Evolutionary conservation across 2,888 invertebrate species (phyloP).

Genomic region (Fragum sueziense): DNA sequence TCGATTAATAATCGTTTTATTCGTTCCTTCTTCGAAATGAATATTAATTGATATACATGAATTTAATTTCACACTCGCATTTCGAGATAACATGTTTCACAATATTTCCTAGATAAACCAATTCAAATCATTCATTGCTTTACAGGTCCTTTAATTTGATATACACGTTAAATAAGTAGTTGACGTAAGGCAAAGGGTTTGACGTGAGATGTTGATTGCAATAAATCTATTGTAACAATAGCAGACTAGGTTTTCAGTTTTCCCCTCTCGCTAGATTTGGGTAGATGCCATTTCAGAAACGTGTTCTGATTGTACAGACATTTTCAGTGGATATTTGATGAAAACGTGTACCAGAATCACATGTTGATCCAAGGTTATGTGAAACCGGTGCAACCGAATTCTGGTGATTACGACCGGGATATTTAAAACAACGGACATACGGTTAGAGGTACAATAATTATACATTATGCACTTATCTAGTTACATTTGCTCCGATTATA

Average conservation of each 20-base stretch:
- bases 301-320: not conserved
- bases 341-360: not conserved
- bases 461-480: too few species aligned
- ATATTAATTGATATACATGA: too few species aligned
- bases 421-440: not conserved
- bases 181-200: not conserved
- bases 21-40: too few species aligned
- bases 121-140: too few species aligned
- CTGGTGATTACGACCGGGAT: not conserved
- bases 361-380: not conserved
- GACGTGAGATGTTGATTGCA: conserved; percentile 1
- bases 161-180: too few species aligned
- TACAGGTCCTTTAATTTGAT: too few species aligned
- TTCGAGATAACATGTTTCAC: too few species aligned
- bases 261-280: not conserved
- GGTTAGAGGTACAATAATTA: too few species aligned
- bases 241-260: not conserved
- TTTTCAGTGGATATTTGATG: not conserved
- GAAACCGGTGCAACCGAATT: not conserved
- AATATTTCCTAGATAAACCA: too few species aligned
- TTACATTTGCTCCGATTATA: too few species aligned
- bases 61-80: too few species aligned
- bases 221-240: conserved; percentile 16
- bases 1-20: too few species aligned
- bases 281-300: not conserved